phyloP scores from a whole-genome alignment of 2,888 invertebrate species.

The Strigamia maritima region DNA sequence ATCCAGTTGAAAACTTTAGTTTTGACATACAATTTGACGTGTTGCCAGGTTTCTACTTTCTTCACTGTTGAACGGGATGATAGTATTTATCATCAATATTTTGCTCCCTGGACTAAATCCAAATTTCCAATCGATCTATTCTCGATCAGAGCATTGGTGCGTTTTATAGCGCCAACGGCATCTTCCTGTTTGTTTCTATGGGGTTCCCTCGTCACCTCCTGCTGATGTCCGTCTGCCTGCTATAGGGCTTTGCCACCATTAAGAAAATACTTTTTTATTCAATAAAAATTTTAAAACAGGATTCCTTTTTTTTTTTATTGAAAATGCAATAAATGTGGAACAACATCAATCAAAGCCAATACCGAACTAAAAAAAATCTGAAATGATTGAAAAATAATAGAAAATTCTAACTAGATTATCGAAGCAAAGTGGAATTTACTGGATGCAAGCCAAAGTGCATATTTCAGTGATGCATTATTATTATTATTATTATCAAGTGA shows the following conservation, averaged over 20 bases:
- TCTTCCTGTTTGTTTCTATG: slow-evolving; percentile 6
- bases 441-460: slow-evolving; percentile 22
- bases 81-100: slow-evolving; percentile 1
- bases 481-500: background rate
- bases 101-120: background rate
- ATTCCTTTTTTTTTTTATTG: too few relatives aligned
- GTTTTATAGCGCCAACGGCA: background rate
- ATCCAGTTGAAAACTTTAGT: background rate
- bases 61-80: background rate
- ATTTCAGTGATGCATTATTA: background rate
- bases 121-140: background rate
- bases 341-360: background rate
- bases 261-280: background rate
- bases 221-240: background rate
- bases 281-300: background rate
- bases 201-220: background rate
- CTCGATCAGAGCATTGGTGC: slow-evolving; percentile 9
- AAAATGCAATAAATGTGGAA: background rate
- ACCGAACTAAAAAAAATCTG: background rate
- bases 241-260: background rate
- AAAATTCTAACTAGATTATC: slow-evolving; percentile 11
- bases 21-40: background rate
- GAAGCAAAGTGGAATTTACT: slow-evolving; percentile 16
- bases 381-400: slow-evolving; percentile 20
- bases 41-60: background rate